Evolutionary conservation across 2,888 invertebrate species (phyloP), one percentile per base, ranked within the genome.

Genomic region (Watsonalla binaria): DNA sequence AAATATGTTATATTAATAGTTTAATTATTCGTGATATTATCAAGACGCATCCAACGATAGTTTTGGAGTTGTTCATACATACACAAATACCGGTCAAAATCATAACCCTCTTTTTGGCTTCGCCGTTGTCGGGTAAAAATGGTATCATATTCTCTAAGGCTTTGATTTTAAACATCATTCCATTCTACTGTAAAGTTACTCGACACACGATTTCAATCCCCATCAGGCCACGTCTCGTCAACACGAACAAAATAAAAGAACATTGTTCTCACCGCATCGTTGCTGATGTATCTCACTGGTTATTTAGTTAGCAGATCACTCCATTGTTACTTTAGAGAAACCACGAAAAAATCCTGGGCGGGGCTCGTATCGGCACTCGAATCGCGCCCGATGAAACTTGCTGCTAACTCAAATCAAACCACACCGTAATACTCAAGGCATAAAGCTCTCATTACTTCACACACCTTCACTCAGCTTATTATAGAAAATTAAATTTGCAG

Each of bases 301-400:
- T 90, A 89, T 89, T 90, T 89, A 88, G 89, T 89, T 87, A 88
- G 82, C 87, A 83, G 89, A 90, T 90, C 88, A 84, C 78, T 78
- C 86, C 90, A 90, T 90, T 90, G 90, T 90, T 89, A 83, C 82
- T 82, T 78, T 80, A 76, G 77, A 79, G 82, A 84, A 82, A 83
- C 87, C 87, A 83, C 89, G 88, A 90, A 90, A 90, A 90, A 90
- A 90, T 80, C 85, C 82, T 79, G 89, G 90, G 90, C 90, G 89
- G 84, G 84, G 90, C 80, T 61, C 59, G 58, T 89, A 90, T 90
- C 90, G 72, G 24, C 54, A 55, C 74, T 65, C 74, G 78, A 83
- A 86, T 88, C 89, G 74, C 76, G 67, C 74, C 73, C 86, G 88
- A 89, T 89, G 90, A 84, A 87, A 84, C 88, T 78, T 79, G 81